Evolutionary conservation across 2,888 invertebrate species (phyloP).

Genomic region (Callyntrura guangdongensis): DNA sequence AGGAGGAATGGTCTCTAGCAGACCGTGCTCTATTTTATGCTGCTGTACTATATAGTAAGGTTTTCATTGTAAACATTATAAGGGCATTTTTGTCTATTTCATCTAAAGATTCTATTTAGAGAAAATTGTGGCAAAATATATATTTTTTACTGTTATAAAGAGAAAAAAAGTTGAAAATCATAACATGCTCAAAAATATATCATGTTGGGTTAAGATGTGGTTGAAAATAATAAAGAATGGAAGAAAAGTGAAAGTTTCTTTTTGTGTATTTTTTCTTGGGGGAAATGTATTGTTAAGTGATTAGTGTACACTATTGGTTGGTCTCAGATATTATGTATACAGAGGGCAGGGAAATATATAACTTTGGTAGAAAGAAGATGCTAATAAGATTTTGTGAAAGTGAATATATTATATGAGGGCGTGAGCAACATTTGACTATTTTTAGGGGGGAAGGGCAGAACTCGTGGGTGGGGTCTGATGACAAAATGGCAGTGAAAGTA

Average conservation of each 20-base stretch:
- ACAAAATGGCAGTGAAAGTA: conserved; percentile 20
- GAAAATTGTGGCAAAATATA: neutral
- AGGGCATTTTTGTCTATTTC: neutral
- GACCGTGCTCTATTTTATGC: conserved; percentile 39
- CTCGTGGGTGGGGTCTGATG: neutral
- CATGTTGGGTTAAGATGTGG: conserved; percentile 1
- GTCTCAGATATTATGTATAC: neutral
- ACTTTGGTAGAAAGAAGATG: neutral
- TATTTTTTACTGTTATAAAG: neutral
- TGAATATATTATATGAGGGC: neutral
- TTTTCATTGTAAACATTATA: neutral
- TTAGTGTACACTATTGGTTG: conserved; percentile 14
- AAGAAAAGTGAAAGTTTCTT: conserved; percentile 44
- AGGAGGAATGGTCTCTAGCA: conserved; percentile 25
- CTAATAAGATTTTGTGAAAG: neutral
- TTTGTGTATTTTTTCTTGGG: neutral
- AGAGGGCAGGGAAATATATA: conserved; percentile 14
- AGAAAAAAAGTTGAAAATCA: neutral
- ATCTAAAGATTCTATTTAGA: neutral
- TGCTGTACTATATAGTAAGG: conserved; percentile 28
- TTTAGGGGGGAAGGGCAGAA: neutral
- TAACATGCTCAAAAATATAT: conserved; percentile 13
- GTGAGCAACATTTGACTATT: conserved; percentile 22
- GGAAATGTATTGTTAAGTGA: conserved; percentile 39
- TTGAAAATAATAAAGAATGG: conserved; percentile 1